Evolutionary conservation across 2,113 vertebrate genomes (phyloP).

Genomic region (Vulpes ferrilata): DNA sequence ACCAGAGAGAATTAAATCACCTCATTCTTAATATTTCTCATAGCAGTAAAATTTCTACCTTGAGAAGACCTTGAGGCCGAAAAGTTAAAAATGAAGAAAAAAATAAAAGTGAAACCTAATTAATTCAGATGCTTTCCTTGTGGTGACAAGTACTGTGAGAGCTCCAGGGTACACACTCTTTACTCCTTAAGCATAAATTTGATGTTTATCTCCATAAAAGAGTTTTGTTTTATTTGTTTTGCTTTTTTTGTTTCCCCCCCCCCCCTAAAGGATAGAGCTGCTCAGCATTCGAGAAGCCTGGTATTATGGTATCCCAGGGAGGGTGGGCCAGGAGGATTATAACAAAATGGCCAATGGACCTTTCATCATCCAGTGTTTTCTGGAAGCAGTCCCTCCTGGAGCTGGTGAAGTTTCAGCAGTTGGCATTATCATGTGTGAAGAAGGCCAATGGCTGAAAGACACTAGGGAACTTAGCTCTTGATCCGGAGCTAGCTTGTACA

Average conservation of each 20-base stretch:
- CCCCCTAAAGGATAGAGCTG: background rate
- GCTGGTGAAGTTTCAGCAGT: background rate
- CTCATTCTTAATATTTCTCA: background rate
- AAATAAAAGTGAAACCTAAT: background rate
- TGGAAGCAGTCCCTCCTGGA: background rate
- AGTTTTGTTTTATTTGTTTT: too few species aligned
- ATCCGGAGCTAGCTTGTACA: background rate
- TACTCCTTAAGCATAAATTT: background rate
- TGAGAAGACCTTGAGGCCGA: background rate
- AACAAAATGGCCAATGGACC: background rate
- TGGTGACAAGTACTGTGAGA: background rate
- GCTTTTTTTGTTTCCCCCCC: too few species aligned
- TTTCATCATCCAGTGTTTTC: background rate
- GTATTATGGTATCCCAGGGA: background rate
- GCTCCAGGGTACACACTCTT: background rate
- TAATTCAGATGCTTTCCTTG: background rate
- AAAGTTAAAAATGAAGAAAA: background rate
- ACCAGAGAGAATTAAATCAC: background rate
- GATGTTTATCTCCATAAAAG: background rate
- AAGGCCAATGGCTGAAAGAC: background rate
- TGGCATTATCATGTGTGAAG: background rate
- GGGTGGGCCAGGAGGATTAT: background rate
- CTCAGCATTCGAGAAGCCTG: background rate
- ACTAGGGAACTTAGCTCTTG: background rate
- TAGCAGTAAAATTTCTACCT: background rate